Evolutionary conservation across 2,113 vertebrate species (phyloP).

Genomic region (Tylochromis polylepis): DNA sequence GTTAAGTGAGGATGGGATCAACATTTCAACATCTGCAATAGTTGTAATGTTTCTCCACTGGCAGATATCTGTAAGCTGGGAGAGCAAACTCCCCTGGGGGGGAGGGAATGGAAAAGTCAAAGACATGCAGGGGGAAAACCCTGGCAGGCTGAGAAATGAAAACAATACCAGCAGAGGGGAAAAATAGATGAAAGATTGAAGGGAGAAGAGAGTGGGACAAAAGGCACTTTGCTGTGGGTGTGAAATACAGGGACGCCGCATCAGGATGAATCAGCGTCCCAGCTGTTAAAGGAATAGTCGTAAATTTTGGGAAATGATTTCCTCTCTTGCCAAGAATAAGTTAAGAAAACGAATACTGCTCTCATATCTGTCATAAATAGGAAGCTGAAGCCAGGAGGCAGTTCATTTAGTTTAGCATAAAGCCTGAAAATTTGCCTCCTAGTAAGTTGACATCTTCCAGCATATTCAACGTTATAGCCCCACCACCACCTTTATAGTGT

Average conservation of each 20-base stretch:
- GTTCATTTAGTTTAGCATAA: not conserved
- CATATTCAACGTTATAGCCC: not conserved
- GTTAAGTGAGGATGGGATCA: conserved; percentile 72
- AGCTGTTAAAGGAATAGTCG: not conserved
- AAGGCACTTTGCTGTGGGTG: conserved; percentile 35
- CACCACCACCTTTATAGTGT: not conserved
- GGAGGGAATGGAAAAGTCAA: conserved; percentile 67
- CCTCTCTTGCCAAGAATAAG: not conserved
- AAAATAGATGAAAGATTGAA: conserved; percentile 65
- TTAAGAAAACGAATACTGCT: not conserved
- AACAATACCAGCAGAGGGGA: conserved; percentile 64
- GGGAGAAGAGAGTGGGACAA: conserved; percentile 37
- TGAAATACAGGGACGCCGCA: conserved; percentile 30
- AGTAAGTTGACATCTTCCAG: not conserved
- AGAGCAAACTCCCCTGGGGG: conserved; percentile 60
- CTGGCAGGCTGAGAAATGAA: conserved; percentile 73
- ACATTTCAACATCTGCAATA: conserved; percentile 82
- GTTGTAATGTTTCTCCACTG: conserved; percentile 75
- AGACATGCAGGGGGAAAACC: conserved; percentile 70
- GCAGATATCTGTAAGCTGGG: conserved; percentile 70
- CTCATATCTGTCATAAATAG: not conserved
- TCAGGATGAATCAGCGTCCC: not conserved
- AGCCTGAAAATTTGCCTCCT: not conserved
- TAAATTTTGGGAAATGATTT: not conserved
- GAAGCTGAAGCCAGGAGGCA: not conserved